phyloP scores from a whole-genome alignment of 1,140 invertebrate genomes.

The Pantala flavescens region DNA sequence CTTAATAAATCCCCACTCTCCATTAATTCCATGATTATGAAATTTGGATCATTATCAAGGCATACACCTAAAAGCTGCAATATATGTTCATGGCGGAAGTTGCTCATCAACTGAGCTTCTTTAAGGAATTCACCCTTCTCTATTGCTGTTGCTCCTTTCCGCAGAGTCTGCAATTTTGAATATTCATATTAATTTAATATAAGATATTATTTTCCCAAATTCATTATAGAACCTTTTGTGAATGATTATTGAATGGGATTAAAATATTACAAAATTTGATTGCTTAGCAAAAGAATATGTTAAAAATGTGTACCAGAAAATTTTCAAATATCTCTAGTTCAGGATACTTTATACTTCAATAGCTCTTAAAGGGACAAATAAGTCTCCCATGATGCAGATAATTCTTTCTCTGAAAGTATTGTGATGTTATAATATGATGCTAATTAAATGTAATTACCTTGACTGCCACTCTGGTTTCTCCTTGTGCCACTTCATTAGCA shows the following conservation, averaged over 20 bases:
- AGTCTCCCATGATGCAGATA: no score
- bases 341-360: no score
- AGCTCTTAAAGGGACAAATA: no score
- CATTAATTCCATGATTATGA: slow-evolving; percentile 94
- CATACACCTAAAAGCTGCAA: slow-evolving; percentile 86
- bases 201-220: no score
- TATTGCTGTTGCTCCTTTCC: slow-evolving; percentile 80
- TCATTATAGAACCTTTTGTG: no score
- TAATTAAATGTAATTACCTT: slow-evolving; percentile 60
- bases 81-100: slow-evolving; percentile 94
- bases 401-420: no score
- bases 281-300: no score
- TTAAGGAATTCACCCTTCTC: slow-evolving; percentile 92
- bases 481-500: slow-evolving; percentile 34
- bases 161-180: slow-evolving; percentile 54
- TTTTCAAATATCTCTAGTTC: no score
- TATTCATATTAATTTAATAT: not conserved
- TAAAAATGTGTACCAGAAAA: no score
- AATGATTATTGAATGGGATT: no score
- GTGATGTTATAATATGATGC: no score
- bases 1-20: slow-evolving; percentile 88
- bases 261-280: no score
- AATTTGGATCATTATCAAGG: slow-evolving; percentile 83
- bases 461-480: slow-evolving; percentile 63
- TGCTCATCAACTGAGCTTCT: slow-evolving; percentile 93